These are phyloP conservation scores for Podargus strigoides DNA, from an alignment of 2,797 vertebrate genomes.

Conservation along the genomic window DNA sequence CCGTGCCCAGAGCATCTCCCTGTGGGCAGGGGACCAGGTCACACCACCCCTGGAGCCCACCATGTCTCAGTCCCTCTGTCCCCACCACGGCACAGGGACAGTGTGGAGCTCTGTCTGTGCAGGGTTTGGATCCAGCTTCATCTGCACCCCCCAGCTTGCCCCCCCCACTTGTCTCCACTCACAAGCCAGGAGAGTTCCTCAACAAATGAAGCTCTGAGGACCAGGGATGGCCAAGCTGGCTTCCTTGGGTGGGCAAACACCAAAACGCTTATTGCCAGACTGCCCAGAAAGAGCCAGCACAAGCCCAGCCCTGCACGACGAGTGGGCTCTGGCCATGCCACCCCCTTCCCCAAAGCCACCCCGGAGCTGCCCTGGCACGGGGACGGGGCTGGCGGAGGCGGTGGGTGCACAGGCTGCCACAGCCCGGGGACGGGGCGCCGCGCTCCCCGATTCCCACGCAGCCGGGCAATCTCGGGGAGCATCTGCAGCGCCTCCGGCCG, in stretches of 20 bases:
- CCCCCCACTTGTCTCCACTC: fast-evolving
- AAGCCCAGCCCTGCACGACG: fast-evolving
- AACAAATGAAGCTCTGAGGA: background rate
- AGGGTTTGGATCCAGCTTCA: fast-evolving
- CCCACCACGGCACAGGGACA: fast-evolving
- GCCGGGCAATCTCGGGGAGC: background rate
- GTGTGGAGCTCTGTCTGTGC: background rate
- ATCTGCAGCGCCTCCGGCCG: background rate
- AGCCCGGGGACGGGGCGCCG: fast-evolving
- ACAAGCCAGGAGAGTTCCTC: fast-evolving
- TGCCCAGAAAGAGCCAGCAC: fast-evolving
- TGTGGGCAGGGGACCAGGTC: background rate
- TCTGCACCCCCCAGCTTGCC: too few relatives aligned
- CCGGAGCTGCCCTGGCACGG: fast-evolving
- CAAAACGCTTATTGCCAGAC: background rate
- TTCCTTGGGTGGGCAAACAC: background rate
- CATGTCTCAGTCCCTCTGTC: fast-evolving
- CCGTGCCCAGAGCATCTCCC: background rate
- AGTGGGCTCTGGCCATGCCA: fast-evolving
- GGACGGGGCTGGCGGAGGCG: background rate
- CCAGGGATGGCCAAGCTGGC: too few relatives aligned
- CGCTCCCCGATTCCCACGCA: background rate
- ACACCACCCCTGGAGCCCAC: background rate
- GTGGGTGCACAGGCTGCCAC: too few relatives aligned
- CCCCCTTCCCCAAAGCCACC: background rate